Evolutionary conservation across 92 coral and sea anemone genomes (phyloP).

Genomic region (Desmophyllum pertusum): DNA sequence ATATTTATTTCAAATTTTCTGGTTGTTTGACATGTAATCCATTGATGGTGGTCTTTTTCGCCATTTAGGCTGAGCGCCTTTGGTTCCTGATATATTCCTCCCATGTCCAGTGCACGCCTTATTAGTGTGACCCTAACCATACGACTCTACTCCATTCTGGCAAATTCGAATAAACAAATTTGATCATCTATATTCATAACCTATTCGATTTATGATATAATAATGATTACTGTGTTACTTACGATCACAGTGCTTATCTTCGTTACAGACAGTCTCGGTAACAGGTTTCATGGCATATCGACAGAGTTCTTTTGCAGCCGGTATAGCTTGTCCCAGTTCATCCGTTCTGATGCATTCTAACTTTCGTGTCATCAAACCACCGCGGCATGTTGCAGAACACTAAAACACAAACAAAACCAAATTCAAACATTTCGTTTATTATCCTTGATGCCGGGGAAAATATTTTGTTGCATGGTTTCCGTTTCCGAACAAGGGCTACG

Average conservation of each 20-base stretch:
- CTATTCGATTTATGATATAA: background rate
- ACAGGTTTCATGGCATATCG: conserved; percentile 30
- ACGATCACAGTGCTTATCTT: conserved; percentile 35
- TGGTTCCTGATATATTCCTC: too few relatives aligned
- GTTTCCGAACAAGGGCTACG: too few relatives aligned
- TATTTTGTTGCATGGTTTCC: too few relatives aligned
- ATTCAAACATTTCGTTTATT: background rate
- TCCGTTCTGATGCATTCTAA: conserved; percentile 15
- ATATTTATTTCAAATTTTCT: too few relatives aligned
- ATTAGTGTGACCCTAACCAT: too few relatives aligned
- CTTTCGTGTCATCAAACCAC: conserved; percentile 34
- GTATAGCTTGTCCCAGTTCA: conserved; percentile 3
- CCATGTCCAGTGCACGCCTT: too few relatives aligned
- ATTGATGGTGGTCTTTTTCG: too few relatives aligned
- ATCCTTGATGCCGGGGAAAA: too few relatives aligned
- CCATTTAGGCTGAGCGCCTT: too few relatives aligned
- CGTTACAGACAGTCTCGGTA: conserved; percentile 20
- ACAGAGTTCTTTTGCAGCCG: conserved; percentile 14
- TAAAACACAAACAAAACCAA: background rate
- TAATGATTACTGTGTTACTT: background rate
- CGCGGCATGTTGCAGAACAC: conserved; percentile 37
- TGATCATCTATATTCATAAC: background rate
- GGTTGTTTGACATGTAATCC: too few relatives aligned
- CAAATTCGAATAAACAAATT: too few relatives aligned
- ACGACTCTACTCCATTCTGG: too few relatives aligned